Conservation (phyloP, 2,113 vertebrate species). For the Lethenteron reissneri region DNA sequence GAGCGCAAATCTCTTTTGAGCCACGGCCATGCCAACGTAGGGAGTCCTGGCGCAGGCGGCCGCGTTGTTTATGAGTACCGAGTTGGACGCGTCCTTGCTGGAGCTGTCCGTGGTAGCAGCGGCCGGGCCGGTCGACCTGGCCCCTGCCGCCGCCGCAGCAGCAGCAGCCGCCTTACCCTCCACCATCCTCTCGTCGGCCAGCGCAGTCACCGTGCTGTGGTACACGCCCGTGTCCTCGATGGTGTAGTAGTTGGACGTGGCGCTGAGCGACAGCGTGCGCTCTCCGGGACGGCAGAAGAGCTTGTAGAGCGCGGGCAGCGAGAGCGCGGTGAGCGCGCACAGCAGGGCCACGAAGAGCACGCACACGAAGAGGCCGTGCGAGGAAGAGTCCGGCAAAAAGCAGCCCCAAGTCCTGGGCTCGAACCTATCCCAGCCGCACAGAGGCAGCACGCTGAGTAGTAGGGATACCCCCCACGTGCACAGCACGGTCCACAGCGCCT, state of each 20-base stretch:
- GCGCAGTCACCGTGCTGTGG: slow-evolving; percentile 22
- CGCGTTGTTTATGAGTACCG: slow-evolving; percentile 15
- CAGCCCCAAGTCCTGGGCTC: slow-evolving; percentile 50
- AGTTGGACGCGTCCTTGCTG: neutral
- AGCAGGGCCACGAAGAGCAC: slow-evolving; percentile 40
- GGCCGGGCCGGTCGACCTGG: slow-evolving; percentile 5
- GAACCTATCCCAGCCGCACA: slow-evolving; percentile 67
- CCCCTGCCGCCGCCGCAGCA: slow-evolving; percentile 11
- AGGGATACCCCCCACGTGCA: slow-evolving; percentile 44
- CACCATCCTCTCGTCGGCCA: slow-evolving; percentile 15
- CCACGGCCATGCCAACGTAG: slow-evolving; percentile 15
- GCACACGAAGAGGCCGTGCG: slow-evolving; percentile 40
- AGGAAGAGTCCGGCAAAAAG: slow-evolving; percentile 33
- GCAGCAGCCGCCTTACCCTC: slow-evolving; percentile 16
- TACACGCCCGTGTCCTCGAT: slow-evolving; percentile 21
- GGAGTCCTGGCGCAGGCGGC: slow-evolving; percentile 17
- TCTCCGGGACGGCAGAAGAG: slow-evolving; percentile 42
- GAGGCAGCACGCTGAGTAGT: slow-evolving; percentile 41
- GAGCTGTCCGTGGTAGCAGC: slow-evolving; percentile 11
- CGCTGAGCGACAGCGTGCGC: too few relatives aligned
- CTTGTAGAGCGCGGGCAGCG: slow-evolving; percentile 40
- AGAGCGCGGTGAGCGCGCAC: slow-evolving; percentile 33
- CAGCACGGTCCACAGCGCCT: slow-evolving; percentile 26
- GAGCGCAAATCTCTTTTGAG: slow-evolving; percentile 78
- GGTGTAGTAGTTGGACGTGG: too few relatives aligned